These are phyloP conservation scores for Philopotamus ludificatus DNA, from an alignment of 1,140 invertebrate species.

Conservation along the genomic window DNA sequence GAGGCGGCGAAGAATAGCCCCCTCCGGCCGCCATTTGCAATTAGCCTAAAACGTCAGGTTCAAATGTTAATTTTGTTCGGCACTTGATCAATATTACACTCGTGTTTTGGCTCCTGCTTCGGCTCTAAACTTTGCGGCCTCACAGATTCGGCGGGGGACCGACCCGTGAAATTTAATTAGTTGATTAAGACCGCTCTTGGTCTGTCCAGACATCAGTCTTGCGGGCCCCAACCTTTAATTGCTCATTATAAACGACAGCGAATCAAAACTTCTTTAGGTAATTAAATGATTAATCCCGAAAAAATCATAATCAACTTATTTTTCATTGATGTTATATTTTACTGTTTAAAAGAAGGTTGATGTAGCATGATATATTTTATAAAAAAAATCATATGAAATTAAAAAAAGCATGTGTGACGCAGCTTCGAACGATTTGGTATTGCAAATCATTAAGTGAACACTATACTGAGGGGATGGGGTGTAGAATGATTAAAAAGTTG, in stretches of 20 bases:
- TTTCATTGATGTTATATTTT: neutral
- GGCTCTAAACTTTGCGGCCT: neutral
- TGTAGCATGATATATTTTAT: neutral
- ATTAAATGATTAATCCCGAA: too few relatives aligned
- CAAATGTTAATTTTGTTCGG: conserved; percentile 41
- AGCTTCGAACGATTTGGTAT: too few relatives aligned
- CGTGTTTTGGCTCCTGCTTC: conserved; percentile 27
- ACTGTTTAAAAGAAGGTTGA: neutral
- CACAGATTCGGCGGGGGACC: conserved; percentile 9
- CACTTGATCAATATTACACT: conserved; percentile 41
- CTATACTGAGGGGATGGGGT: neutral
- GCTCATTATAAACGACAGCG: neutral
- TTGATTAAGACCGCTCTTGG: conserved; percentile 34
- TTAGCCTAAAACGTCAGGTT: conserved; percentile 41
- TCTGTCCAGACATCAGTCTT: conserved; percentile 3
- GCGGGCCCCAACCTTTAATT: neutral
- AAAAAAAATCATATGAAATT: too few relatives aligned
- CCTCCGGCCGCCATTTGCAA: conserved; percentile 35
- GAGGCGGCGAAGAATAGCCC: conserved; percentile 27
- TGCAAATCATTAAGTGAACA: neutral
- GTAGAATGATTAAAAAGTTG: neutral
- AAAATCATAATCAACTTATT: neutral
- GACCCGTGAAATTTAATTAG: conserved; percentile 38
- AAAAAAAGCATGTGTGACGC: neutral
- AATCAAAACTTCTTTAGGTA: neutral